Evolutionary conservation across 2,797 vertebrate genomes (phyloP), one percentile per base, ranked within the genome.

Genomic region (Mus minutoides): DNA sequence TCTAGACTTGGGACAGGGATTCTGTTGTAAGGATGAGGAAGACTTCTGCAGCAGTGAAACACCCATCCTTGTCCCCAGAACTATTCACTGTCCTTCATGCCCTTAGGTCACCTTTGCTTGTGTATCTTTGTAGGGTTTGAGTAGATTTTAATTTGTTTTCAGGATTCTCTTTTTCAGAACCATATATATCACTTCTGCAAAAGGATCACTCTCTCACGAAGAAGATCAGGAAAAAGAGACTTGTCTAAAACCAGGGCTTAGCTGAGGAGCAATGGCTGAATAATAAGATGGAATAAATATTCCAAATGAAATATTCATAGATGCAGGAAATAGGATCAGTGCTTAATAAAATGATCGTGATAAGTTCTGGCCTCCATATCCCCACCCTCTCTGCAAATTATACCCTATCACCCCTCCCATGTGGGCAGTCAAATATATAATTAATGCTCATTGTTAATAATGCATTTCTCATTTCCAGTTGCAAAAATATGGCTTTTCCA

Each of bases 391-490:
- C 97, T 97, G 96, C 87, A 98, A 98, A 98, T 97, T 98, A 97
- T 94, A 77, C 94, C 96, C 97, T 91, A 5, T 98, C 96, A 95
- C 92, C 80, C 97, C 95, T 96, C 92, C 92, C 95, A 92, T 96
- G 92, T 87, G 97, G 97, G 94, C 95, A 96, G 92, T 95, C 96
- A 98, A 98, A 98, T 98, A 94, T 98, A 98, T 98, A 98, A 98
- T 98, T 98, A 98, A 98, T 98, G 97, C 95, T 94, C 62, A 64
- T 62, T 82, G 97, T 98, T 97, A 98, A 98, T 99, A 98, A 98
- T 98, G 96, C 69, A 98, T 98, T 98, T 98, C 96, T 98, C 97
- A 98, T 98, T 97, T 98, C 91, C 96, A 97, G 94, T 75, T 97
- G 91, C 69, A 96, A 98, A 98, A 98, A 96, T 95, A 34, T 31